Percentiles rank a stretch among this genome's conserved stretches.
Conservation (phyloP, 2,888 invertebrate genomes). For the Netelia fuscicornis region DNA sequence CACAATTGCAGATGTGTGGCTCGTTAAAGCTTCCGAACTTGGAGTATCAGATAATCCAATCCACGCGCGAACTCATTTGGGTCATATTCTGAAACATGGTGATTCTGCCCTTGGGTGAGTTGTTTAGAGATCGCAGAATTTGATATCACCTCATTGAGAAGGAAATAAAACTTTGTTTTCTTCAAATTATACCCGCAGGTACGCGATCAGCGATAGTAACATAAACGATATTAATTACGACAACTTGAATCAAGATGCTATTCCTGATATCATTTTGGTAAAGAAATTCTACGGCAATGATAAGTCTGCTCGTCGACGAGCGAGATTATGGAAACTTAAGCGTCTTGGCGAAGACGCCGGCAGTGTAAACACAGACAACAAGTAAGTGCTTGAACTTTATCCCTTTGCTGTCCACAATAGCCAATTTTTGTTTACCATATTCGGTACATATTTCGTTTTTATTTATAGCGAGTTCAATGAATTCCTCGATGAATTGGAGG, state of each 20-base stretch:
- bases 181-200: constrained; percentile 86
- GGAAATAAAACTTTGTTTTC: constrained; percentile 32
- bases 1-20: constrained; percentile 96
- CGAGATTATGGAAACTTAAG: constrained; percentile 95
- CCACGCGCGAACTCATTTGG: constrained; percentile 97
- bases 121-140: not conserved
- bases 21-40: constrained; percentile 94
- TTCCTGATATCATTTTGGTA: constrained; percentile 97
- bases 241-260: constrained; percentile 88
- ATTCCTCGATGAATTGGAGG: constrained; percentile 98
- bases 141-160: not conserved
- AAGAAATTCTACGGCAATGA: constrained; percentile 94
- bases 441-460: constrained; percentile 15
- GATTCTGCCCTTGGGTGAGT: constrained; percentile 96
- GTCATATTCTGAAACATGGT: constrained; percentile 96
- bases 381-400: constrained; percentile 84
- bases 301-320: constrained; percentile 89
- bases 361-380: constrained; percentile 88
- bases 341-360: constrained; percentile 91
- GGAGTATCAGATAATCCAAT: constrained; percentile 93
- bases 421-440: constrained; percentile 10
- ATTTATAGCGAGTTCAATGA: constrained; percentile 94
- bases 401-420: constrained; percentile 10
- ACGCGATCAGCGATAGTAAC: constrained; percentile 95
- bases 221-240: constrained; percentile 96